Conservation (phyloP, 1,140 invertebrate species). For the Melipona quadrifasciata region DNA sequence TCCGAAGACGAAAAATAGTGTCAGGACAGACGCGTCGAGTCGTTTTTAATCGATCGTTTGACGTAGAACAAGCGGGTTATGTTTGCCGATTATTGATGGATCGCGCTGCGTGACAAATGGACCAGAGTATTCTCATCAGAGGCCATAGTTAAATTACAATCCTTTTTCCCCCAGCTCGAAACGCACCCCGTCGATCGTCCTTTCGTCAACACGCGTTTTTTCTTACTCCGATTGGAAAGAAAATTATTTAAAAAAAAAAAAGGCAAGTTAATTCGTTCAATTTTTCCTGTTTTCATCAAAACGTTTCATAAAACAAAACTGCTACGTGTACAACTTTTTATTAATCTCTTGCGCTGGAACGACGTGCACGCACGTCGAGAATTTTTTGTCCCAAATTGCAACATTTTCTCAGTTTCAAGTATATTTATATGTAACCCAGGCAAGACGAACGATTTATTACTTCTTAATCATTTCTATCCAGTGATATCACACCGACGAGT, state of each 20-base stretch:
- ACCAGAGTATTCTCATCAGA: not conserved
- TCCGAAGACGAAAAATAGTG: slow-evolving; percentile 15
- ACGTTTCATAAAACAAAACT: not conserved
- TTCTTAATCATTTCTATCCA: no score
- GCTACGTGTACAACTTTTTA: not conserved
- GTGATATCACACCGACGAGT: no score
- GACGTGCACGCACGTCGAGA: no score
- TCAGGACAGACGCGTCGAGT: slow-evolving; percentile 7
- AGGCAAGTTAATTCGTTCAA: no score
- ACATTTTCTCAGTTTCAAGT: no score
- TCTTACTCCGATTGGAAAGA: not conserved
- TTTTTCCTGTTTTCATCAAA: not conserved
- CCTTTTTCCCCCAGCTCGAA: not conserved
- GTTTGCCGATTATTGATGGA: slow-evolving; percentile 16
- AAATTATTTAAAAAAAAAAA: no score
- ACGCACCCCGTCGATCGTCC: not conserved
- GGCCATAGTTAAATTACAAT: slow-evolving; percentile 5
- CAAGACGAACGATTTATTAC: no score
- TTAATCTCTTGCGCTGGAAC: no score
- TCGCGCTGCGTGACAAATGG: not conserved
- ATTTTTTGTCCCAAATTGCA: no score
- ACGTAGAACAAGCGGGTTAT: not conserved
- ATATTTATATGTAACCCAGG: no score
- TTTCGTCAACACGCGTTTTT: not conserved
- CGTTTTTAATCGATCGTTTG: slow-evolving; percentile 21